Percentiles rank a stretch among this genome's conserved stretches.
These are phyloP conservation scores for Stegastes partitus DNA, from an alignment of 2,113 vertebrate species.

Conservation along the genomic window DNA sequence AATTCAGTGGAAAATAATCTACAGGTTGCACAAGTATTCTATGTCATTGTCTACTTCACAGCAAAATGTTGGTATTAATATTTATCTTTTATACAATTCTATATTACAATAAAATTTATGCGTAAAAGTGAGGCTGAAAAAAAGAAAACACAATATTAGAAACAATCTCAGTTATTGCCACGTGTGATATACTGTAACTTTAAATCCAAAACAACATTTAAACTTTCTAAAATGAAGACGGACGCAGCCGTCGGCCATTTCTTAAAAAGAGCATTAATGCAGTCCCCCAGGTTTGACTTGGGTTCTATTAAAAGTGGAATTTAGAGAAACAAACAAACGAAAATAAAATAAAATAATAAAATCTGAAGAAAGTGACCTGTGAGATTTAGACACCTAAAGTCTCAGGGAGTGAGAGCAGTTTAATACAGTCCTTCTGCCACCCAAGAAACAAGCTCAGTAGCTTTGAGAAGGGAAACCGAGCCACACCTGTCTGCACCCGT, in stretches of 20 bases:
- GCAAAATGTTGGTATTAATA: conserved; percentile 62
- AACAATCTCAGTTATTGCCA: conserved; percentile 59
- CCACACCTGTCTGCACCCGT: conserved; percentile 11
- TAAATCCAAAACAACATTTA: conserved; percentile 49
- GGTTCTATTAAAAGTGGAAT: conserved; percentile 10
- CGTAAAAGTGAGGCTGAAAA: conserved; percentile 36
- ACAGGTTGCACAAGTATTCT: conserved; percentile 51
- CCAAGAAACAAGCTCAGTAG: conserved; percentile 14
- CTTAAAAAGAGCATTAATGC: conserved; percentile 60
- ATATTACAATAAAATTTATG: conserved; percentile 72
- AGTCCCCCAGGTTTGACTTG: conserved; percentile 29
- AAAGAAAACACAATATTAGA: conserved; percentile 50
- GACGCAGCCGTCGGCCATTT: conserved; percentile 43
- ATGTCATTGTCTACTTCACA: conserved; percentile 63
- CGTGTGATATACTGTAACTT: conserved; percentile 40
- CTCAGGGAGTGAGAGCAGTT: conserved; percentile 23
- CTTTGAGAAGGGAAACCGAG: conserved; percentile 27
- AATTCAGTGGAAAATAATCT: conserved; percentile 59
- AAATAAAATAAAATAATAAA: conserved; percentile 19
- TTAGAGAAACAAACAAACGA: conserved; percentile 26
- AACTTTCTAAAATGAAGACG: conserved; percentile 60
- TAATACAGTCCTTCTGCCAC: conserved; percentile 11
- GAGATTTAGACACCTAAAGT: conserved; percentile 36
- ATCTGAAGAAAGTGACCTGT: conserved; percentile 52
- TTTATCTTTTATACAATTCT: conserved; percentile 75